Evolutionary conservation across 2,797 vertebrate species (phyloP).

Genomic region (Discoglossus pictus): DNA sequence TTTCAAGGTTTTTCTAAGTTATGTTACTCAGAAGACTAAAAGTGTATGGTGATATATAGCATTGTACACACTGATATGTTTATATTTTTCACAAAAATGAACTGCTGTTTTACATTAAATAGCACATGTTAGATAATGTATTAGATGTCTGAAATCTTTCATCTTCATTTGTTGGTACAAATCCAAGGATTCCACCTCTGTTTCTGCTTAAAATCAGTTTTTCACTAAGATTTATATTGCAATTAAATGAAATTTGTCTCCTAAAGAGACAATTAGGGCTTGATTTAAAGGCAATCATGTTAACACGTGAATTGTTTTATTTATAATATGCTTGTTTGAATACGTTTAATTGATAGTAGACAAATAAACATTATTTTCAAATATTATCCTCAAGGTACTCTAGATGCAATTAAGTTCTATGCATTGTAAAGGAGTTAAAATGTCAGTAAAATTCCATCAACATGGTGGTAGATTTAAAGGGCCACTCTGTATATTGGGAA

Average conservation of each 20-base stretch:
- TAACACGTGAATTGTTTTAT: too few species aligned
- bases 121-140: neutral
- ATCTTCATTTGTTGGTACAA: slow-evolving; percentile 3
- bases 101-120: slow-evolving; percentile 23
- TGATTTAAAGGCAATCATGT: slow-evolving; percentile 2
- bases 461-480: too few species aligned
- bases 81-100: slow-evolving; percentile 2
- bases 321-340: too few species aligned
- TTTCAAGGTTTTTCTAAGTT: neutral
- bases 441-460: too few species aligned
- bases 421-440: too few species aligned
- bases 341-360: too few species aligned
- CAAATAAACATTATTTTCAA: too few species aligned
- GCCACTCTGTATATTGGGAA: too few species aligned
- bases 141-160: neutral
- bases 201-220: neutral
- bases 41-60: slow-evolving; percentile 3
- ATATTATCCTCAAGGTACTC: too few species aligned
- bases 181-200: neutral
- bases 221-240: neutral
- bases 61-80: neutral
- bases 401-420: too few species aligned
- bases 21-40: slow-evolving; percentile 9
- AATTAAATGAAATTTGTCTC: neutral
- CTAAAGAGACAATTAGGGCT: neutral